Conservation (phyloP, 2,113 vertebrate genomes). For the Motacilla alba region DNA sequence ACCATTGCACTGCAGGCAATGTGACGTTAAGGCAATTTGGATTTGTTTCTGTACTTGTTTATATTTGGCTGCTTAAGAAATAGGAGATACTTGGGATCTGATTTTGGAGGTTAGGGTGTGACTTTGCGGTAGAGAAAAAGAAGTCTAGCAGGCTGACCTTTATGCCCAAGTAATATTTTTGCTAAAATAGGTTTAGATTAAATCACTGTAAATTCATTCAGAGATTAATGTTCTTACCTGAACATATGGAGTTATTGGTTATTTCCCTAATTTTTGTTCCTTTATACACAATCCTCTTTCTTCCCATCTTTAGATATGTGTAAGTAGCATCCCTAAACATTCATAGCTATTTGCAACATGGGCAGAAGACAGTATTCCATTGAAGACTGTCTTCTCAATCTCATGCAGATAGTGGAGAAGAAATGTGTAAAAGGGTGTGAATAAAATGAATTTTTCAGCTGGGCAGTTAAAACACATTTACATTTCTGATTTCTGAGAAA, state of each 20-base stretch:
- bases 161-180: not conserved
- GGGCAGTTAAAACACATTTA: not conserved
- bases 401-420: not conserved
- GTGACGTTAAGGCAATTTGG: slow-evolving; percentile 67
- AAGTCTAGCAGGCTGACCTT: not conserved
- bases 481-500: not conserved
- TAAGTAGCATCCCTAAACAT: not conserved
- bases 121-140: not conserved
- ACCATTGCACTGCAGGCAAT: slow-evolving; percentile 24
- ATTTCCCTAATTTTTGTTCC: not conserved
- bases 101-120: not conserved
- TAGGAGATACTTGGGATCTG: not conserved
- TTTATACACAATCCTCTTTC: not conserved
- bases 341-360: not conserved
- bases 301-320: not conserved
- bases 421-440: not conserved
- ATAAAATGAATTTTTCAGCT: not conserved
- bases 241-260: not conserved
- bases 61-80: slow-evolving; percentile 42
- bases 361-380: not conserved
- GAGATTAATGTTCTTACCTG: not conserved
- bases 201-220: not conserved
- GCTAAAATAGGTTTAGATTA: not conserved
- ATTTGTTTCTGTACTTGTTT: slow-evolving; percentile 58
- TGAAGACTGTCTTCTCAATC: not conserved